Base-by-base conservation (phyloP, 2,797 vertebrate species). In the Dipus sagitta region DNA sequence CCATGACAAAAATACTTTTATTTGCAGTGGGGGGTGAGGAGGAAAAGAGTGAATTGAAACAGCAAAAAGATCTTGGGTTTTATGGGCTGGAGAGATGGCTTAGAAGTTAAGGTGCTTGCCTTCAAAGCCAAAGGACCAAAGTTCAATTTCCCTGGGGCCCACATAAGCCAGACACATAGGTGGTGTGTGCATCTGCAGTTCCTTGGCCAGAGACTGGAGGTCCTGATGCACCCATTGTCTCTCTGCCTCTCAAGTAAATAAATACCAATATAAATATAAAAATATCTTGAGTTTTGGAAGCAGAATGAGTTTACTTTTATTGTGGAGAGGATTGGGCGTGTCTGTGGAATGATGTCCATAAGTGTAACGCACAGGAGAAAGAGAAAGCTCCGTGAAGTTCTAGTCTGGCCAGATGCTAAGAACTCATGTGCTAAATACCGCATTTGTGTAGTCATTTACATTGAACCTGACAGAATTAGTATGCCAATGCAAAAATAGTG, bases 381-480 rank as follows among this genome's bases (percentile, higher is more conserved):
- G 32, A 54, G 79, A 71, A 95, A 80, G 13, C 21, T 52, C 26
- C 24, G 54, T 15, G 34, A 89, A 92, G 88, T 92, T 78, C 32
- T 80, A 38, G 42, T 77, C 85, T 47, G 70, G 42, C 68, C 65
- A 89, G 80, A 64, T 92, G 86, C n/a, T 90, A 95, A 94, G 83
- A 95, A 94, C 93, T 81, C 34, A 21, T 68, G 58, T 81, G 77
- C 84, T 96, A 94, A 96, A 95, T 94, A 92, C n/a, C 34, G 72
- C 86, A 90, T 62, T 82, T 90, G 78, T 76, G 6, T 93, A 81
- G 72, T 92, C 82, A 90, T 86, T 94, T 95, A 85, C 28, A 71
- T 68, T 91, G 93, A 82, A 89, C 70, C 21, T 94, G 92, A 93
- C 87, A 94, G 89, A 96, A 95, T 93, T 92, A 93, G 87, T 82